Evolutionary conservation across 2,888 invertebrate species (phyloP).

Genomic region (Leptopilina syphax): DNA sequence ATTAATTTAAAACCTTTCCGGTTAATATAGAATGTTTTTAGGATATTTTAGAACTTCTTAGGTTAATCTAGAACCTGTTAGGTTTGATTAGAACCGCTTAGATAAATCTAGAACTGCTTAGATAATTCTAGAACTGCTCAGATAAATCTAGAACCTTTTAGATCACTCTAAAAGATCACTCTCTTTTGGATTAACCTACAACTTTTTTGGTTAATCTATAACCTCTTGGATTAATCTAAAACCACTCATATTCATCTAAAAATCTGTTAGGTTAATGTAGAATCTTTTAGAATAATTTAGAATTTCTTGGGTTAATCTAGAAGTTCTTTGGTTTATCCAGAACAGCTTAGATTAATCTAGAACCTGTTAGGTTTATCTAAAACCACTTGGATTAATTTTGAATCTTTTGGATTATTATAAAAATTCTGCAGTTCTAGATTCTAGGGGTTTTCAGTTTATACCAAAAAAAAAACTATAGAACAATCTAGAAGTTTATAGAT

Average conservation of each 20-base stretch:
- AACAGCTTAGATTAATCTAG: background rate
- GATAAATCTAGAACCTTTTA: background rate
- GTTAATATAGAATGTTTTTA: background rate
- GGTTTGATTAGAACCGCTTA: background rate
- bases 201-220: too few relatives aligned
- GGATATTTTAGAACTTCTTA: background rate
- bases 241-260: too few relatives aligned
- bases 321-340: too few relatives aligned
- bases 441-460: too few relatives aligned
- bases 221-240: too few relatives aligned
- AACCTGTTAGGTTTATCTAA: background rate
- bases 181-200: background rate
- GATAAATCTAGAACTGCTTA: too few relatives aligned
- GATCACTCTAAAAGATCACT: background rate
- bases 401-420: background rate
- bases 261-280: too few relatives aligned
- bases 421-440: background rate
- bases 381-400: background rate
- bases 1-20: background rate
- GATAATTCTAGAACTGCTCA: too few relatives aligned
- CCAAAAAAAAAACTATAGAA: background rate
- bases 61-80: background rate
- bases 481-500: background rate
- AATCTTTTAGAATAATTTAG: background rate
- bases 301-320: background rate